Evolutionary conservation across 2,113 vertebrate genomes (phyloP).

Genomic region (Silurus asotus): DNA sequence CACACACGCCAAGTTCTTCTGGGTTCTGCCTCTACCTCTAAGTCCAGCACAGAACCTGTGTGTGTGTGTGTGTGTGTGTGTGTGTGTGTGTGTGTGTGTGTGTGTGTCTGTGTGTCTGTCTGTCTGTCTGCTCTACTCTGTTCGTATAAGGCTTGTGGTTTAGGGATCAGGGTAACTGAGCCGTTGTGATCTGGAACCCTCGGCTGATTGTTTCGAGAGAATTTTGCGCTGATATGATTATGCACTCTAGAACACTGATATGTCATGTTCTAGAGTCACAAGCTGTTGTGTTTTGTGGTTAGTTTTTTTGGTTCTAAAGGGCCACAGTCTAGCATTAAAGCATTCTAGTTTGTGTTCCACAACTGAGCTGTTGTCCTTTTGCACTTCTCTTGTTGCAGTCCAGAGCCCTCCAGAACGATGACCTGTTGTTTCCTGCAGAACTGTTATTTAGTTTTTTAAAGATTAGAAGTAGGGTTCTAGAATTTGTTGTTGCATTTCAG

Average conservation of each 20-base stretch:
- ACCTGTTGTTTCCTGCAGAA: neutral
- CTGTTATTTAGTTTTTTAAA: neutral
- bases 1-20: neutral
- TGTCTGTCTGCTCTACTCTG: neutral
- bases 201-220: neutral
- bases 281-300: neutral
- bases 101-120: neutral
- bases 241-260: too few relatives aligned
- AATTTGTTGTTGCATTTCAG: neutral
- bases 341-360: neutral
- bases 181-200: neutral
- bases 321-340: too few relatives aligned
- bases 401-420: neutral
- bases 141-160: neutral
- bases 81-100: neutral
- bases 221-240: neutral
- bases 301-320: neutral
- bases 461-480: neutral
- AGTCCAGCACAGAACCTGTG: neutral
- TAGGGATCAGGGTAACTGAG: neutral
- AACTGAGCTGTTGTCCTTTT: neutral
- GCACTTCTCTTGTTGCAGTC: neutral
- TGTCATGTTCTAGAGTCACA: neutral
- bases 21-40: neutral
- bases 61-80: neutral